phyloP scores from a whole-genome alignment of 2,797 vertebrate species.

The Gadopsis bispinosus region DNA sequence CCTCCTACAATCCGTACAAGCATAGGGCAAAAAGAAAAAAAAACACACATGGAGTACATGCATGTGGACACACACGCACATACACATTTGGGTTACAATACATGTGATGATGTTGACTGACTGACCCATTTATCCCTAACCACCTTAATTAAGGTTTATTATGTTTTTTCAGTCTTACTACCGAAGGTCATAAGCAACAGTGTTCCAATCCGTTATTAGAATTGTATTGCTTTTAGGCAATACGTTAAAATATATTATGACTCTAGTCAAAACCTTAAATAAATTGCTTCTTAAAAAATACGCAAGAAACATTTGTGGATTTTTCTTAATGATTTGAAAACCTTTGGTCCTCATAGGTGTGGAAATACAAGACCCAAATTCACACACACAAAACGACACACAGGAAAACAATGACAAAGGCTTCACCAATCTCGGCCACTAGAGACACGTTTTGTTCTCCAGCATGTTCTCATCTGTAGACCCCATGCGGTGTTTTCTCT shows the following conservation, averaged over 20 bases:
- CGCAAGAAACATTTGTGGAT: background rate
- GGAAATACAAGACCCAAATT: background rate
- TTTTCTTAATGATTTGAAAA: conserved; percentile 11
- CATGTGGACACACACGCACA: background rate
- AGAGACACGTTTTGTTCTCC: conserved; percentile 55
- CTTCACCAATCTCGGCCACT: conserved; percentile 22
- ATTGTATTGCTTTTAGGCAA: background rate
- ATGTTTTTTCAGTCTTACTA: background rate
- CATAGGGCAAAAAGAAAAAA: background rate
- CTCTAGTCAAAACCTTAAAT: background rate
- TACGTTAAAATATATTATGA: background rate
- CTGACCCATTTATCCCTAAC: background rate
- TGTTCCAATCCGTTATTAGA: background rate
- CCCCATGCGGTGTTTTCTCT: conserved; percentile 44
- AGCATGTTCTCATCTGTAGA: conserved; percentile 50
- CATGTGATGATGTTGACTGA: background rate
- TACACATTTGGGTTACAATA: background rate
- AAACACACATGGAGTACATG: background rate
- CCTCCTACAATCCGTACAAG: conserved; percentile 70
- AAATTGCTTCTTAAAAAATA: background rate
- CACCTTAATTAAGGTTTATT: background rate
- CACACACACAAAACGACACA: conserved; percentile 16
- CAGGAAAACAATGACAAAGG: conserved; percentile 39
- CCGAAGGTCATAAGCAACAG: background rate
- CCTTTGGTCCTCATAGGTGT: background rate